Percentiles rank a stretch among this genome's conserved stretches.
phyloP scores from a whole-genome alignment of 2,797 vertebrate genomes.

The Nannoperca obscura region DNA sequence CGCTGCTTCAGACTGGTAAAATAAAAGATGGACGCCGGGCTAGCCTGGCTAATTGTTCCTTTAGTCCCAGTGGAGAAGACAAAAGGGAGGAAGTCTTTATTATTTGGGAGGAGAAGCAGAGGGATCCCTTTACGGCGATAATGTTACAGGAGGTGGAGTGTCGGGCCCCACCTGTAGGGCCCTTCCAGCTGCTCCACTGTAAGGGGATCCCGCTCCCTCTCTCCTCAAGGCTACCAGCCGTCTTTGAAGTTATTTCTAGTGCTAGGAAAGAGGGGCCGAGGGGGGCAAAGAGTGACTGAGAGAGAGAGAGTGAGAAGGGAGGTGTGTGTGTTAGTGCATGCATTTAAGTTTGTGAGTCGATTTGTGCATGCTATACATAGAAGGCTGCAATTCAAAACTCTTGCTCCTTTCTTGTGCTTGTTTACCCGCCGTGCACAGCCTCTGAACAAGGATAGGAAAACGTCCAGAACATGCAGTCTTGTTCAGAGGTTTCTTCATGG shows the following conservation, averaged over 20 bases:
- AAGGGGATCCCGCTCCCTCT: constrained; percentile 84
- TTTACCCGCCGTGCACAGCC: constrained; percentile 16
- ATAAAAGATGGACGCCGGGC: constrained; percentile 50
- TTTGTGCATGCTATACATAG: constrained; percentile 63
- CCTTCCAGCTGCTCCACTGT: constrained; percentile 87
- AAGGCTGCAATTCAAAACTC: constrained; percentile 60
- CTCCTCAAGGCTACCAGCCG: constrained; percentile 85
- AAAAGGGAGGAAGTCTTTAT: constrained; percentile 87
- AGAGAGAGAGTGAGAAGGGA: constrained; percentile 34
- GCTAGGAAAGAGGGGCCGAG: constrained; percentile 81
- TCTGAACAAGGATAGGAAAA: neutral
- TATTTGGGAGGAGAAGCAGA: constrained; percentile 76
- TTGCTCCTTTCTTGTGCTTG: constrained; percentile 30
- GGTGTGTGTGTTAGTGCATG: constrained; percentile 29
- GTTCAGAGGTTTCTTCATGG: neutral
- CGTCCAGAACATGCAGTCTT: neutral
- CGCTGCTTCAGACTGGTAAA: constrained; percentile 16
- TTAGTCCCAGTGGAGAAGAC: constrained; percentile 76
- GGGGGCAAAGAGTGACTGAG: constrained; percentile 70
- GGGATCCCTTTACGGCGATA: constrained; percentile 83
- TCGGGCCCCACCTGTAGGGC: constrained; percentile 85
- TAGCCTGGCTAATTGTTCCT: constrained; percentile 72
- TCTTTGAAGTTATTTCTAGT: constrained; percentile 93
- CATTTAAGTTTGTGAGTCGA: constrained; percentile 52
- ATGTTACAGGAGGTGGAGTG: constrained; percentile 85